Evolutionary conservation across 2,888 invertebrate genomes (phyloP), one percentile per base, ranked within the genome.

Genomic region (Drosophila mulleri): DNA sequence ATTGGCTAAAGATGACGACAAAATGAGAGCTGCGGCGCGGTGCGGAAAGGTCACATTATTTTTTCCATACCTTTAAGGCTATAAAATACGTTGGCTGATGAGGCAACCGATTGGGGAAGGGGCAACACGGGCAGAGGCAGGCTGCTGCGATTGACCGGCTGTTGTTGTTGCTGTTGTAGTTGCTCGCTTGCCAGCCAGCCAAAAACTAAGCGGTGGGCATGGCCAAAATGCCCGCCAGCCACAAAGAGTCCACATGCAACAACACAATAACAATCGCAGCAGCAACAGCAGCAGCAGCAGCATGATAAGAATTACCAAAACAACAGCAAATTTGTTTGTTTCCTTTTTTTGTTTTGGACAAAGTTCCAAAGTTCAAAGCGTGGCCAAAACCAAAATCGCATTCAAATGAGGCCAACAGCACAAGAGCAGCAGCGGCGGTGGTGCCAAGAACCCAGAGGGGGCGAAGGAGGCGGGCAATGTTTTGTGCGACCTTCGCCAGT

Each of bases 1-100:
- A 35, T 64, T 76, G 74, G 61, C 59, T 23, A 65, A 70, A 65
- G 50, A 64, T 39, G 47, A 56, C 47, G 63, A 45, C 56, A 48
- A 53, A 72, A 37, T 41, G 54, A 48, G 65, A 45, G 39, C 37
- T 29, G 23, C 32, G 48, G 37, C 14, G 64, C 53, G 64, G 42
- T 54, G 59, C 52, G 63, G 67, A 66, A 56, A 73, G 83, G 73
- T 61, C 78, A 79, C 75, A 82, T 85, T 82, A 83, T 82, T 69
- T 88, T 86, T 83, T 64, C n/a, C 52, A 18, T 78, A 84, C 84
- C 84, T 84, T 89, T 48, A 81, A 87, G 87, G 84, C 84, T 87
- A 84, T 81, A 84, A 84, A 84, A 78, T 78, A 84, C 80, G 73
- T 80, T 80, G 72, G 66, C 69, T 44, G 57, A 57, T 71, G 57